Conservation (phyloP, 53 echinoderm and acorn worm species). For the Holothuria leucospilota region DNA sequence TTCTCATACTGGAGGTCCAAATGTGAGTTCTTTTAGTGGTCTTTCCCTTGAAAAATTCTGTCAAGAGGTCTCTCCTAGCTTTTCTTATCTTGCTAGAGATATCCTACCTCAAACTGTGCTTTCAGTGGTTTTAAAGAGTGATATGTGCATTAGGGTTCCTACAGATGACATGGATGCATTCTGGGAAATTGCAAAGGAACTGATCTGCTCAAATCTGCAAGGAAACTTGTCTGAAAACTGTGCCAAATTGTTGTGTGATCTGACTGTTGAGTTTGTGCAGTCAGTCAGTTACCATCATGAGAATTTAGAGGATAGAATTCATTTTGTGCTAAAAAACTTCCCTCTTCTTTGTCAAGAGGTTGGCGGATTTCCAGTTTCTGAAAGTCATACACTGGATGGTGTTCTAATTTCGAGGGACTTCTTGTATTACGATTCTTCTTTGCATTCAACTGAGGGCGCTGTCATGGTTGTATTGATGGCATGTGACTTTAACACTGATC, state of each 20-base stretch:
- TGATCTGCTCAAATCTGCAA: constrained; percentile 19
- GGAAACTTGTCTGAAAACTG: neutral
- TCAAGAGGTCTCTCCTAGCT: neutral
- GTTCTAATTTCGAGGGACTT: constrained; percentile 21
- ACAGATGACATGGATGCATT: neutral
- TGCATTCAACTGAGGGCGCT: neutral
- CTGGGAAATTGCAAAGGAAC: neutral
- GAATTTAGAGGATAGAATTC: neutral
- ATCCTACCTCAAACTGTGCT: neutral
- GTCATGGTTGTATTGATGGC: neutral
- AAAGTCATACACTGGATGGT: constrained; percentile 13
- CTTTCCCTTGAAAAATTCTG: constrained; percentile 1
- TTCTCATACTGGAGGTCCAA: neutral
- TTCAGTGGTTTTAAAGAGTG: neutral
- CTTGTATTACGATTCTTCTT: constrained; percentile 1
- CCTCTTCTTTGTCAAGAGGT: constrained; percentile 26
- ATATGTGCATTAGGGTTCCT: neutral
- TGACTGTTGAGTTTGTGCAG: neutral
- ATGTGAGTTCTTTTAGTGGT: neutral
- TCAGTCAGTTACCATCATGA: neutral
- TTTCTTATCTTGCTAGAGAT: constrained; percentile 14
- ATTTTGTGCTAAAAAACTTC: neutral
- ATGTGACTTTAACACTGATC: constrained; percentile 2
- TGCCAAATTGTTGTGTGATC: neutral
- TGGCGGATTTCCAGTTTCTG: constrained; percentile 1